Evolutionary conservation across 2,113 vertebrate genomes (phyloP).

Genomic region (Castor canadensis): DNA sequence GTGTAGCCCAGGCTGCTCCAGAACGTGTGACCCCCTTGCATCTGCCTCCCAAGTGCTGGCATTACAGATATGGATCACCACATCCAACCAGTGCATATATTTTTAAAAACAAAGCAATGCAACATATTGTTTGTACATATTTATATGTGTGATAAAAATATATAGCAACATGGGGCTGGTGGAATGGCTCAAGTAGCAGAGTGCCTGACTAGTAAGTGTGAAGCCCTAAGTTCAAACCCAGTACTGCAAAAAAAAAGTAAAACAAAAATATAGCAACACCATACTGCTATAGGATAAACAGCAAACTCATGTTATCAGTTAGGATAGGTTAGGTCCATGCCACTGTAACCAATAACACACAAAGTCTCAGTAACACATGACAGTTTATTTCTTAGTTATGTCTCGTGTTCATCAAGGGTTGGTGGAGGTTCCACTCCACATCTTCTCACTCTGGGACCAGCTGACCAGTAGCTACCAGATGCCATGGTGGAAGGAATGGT

Average conservation of each 20-base stretch:
- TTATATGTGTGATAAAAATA: background rate
- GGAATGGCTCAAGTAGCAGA: too few relatives aligned
- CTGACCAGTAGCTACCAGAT: background rate
- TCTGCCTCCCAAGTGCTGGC: background rate
- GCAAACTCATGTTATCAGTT: background rate
- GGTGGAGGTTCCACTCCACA: background rate
- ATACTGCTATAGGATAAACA: background rate
- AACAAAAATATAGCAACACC: too few relatives aligned
- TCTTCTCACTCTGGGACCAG: background rate
- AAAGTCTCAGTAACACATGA: background rate
- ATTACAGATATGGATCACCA: background rate
- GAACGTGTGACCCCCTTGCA: background rate
- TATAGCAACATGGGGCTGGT: background rate
- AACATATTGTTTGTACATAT: background rate
- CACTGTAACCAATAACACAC: background rate
- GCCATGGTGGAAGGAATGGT: background rate
- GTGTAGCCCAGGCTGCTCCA: background rate
- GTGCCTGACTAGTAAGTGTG: too few relatives aligned
- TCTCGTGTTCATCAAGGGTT: background rate
- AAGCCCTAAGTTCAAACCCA: too few relatives aligned
- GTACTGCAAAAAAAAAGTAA: too few relatives aligned
- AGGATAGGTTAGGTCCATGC: background rate
- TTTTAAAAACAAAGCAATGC: background rate
- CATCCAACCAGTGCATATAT: background rate
- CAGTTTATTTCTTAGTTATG: background rate